phyloP scores from a whole-genome alignment of 2,113 vertebrate species.

The Numida meleagris region DNA sequence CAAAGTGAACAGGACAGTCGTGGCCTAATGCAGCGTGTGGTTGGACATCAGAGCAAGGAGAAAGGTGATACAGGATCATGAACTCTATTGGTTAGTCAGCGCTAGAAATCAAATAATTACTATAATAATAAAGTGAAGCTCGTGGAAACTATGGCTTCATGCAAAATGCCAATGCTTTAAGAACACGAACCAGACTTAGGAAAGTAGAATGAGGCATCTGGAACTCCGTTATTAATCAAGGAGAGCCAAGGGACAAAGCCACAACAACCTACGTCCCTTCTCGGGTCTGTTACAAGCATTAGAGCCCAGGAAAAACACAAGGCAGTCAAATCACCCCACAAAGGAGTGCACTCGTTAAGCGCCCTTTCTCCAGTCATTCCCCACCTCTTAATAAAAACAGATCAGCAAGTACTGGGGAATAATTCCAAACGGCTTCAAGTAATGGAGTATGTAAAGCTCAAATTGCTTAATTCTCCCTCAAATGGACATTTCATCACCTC shows the following conservation, averaged over 20 bases:
- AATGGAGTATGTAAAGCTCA: neutral
- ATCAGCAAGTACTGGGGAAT: neutral
- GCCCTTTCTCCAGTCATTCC: neutral
- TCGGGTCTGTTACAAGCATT: neutral
- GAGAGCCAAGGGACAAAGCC: neutral
- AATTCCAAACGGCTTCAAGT: neutral
- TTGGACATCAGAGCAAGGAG: neutral
- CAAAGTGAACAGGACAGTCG: neutral
- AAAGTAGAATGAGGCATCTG: conserved; percentile 2
- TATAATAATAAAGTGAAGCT: neutral
- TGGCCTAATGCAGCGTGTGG: neutral
- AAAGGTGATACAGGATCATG: neutral
- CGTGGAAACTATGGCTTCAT: neutral
- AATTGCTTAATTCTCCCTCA: neutral
- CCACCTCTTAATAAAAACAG: neutral
- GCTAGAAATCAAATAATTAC: neutral
- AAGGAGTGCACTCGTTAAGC: neutral
- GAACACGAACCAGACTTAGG: neutral
- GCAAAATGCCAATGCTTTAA: neutral
- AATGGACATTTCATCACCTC: neutral
- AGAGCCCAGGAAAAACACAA: neutral
- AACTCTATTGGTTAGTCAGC: neutral
- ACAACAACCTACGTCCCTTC: neutral
- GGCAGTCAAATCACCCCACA: neutral
- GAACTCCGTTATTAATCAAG: neutral